These are phyloP conservation scores for Mythimna impura DNA, from an alignment of 2,888 invertebrate species.

Conservation along the genomic window DNA sequence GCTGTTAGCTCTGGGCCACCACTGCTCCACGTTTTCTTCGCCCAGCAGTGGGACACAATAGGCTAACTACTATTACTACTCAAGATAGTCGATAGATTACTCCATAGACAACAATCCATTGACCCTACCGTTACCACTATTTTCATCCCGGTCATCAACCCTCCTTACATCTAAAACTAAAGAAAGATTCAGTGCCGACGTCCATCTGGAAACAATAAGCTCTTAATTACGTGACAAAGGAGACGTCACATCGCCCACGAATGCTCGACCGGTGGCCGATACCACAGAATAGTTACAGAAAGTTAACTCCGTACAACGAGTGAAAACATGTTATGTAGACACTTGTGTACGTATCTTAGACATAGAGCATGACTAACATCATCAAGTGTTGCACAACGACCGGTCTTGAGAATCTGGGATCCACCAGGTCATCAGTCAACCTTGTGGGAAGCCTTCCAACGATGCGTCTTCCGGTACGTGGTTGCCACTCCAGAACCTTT, in stretches of 20 bases:
- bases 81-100: background rate
- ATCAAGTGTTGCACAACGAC: too few relatives aligned
- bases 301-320: background rate
- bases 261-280: background rate
- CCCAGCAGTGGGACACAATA: too few relatives aligned
- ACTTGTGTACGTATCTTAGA: too few relatives aligned
- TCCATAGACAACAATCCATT: background rate
- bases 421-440: too few relatives aligned
- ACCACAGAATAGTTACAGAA: slow-evolving; percentile 2
- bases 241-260: slow-evolving; percentile 28
- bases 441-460: too few relatives aligned
- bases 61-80: background rate
- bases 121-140: background rate
- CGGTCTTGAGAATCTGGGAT: too few relatives aligned
- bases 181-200: slow-evolving; percentile 5
- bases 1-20: too few relatives aligned
- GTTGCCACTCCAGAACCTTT: too few relatives aligned
- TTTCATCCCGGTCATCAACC: background rate
- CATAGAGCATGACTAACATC: too few relatives aligned
- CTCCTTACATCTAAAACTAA: background rate
- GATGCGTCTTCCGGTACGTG: too few relatives aligned
- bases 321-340: background rate
- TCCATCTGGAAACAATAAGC: slow-evolving; percentile 28
- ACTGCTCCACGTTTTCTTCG: too few relatives aligned
- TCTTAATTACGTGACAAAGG: slow-evolving; percentile 27